A percentile compares a stretch with the other conserved stretches of the same genome.
Evolutionary conservation across 1,140 invertebrate genomes (phyloP).

Genomic region (Drosophila nikananu): DNA sequence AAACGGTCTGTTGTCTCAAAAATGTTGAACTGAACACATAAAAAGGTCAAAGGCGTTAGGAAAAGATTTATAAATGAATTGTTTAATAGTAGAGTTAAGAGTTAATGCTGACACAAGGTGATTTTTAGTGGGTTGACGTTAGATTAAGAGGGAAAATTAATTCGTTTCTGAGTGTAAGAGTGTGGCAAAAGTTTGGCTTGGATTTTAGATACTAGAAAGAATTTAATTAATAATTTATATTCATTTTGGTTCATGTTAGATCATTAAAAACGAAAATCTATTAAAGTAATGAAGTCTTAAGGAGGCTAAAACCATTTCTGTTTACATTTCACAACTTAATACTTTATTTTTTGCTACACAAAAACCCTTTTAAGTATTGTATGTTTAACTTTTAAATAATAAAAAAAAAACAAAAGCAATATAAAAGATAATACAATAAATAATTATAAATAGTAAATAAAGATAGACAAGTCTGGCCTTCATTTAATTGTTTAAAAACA

Average conservation of each 20-base stretch:
- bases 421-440: too few relatives aligned
- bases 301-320: background rate
- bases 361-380: background rate
- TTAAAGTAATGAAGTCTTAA: background rate
- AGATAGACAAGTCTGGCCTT: too few relatives aligned
- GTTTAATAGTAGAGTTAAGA: background rate
- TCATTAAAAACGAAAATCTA: fast-evolving
- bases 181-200: background rate
- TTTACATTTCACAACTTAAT: too few relatives aligned
- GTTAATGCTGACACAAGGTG: background rate
- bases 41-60: constrained; percentile 37
- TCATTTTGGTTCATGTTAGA: background rate
- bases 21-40: constrained; percentile 18
- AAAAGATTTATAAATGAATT: constrained; percentile 22
- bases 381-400: too few relatives aligned
- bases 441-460: too few relatives aligned
- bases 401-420: too few relatives aligned
- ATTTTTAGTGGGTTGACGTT: background rate
- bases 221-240: background rate
- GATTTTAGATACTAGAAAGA: background rate
- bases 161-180: background rate
- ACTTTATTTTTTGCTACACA: background rate
- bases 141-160: background rate
- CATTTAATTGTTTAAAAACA: background rate
- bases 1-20: constrained; percentile 9